Evolutionary conservation across 2,797 vertebrate species (phyloP), one percentile per base, ranked within the genome.

Genomic region (Hylomyscus alleni): DNA sequence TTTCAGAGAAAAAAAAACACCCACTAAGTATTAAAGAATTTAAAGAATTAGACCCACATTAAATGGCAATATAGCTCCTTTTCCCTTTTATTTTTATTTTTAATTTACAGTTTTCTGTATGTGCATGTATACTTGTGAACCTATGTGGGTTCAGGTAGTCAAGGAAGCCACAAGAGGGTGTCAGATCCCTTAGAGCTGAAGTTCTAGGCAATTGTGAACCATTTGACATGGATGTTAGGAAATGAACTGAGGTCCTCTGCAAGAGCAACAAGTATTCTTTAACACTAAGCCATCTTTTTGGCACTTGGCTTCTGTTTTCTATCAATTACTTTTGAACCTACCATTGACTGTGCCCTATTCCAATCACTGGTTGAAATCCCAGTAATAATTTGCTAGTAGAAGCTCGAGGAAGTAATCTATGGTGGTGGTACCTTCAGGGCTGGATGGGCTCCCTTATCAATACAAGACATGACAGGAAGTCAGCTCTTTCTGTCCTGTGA

Each of bases 251-350:
- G 37, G 56, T 44, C 37, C 24, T 82, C 56, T 60, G 3, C 13
- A 60, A 83, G 56, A 60, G 24, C 13, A 83, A 14, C 37, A 60
- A 40, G 24, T 10, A 40, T 37, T 29, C 37, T 44, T 40, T 29
- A 62, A 14, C 56, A 83, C 37, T 17, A 37, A 83, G 11, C 37
- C 37, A 60, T 83, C 37, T 31, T 26, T 60, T 14, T 60, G 37
- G 14, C 58, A 40, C 15, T 7, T 62, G 56, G 24, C 14, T 83
- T 40, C 37, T 65, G 34, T 90, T 93, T 95, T 84, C 84, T 88
- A 92, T 50, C 31, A 86, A 96, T 62, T 76, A 92, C 92, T 75
- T 60, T 92, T 15, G 34, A 84, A 26, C 34, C 17, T 72, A 4
- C 22, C 56, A 17, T 24, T 24, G 40, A 86, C 31, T 19, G 44